phyloP scores from a whole-genome alignment of 2,888 invertebrate genomes.

The Agrenia bidenticulata region DNA sequence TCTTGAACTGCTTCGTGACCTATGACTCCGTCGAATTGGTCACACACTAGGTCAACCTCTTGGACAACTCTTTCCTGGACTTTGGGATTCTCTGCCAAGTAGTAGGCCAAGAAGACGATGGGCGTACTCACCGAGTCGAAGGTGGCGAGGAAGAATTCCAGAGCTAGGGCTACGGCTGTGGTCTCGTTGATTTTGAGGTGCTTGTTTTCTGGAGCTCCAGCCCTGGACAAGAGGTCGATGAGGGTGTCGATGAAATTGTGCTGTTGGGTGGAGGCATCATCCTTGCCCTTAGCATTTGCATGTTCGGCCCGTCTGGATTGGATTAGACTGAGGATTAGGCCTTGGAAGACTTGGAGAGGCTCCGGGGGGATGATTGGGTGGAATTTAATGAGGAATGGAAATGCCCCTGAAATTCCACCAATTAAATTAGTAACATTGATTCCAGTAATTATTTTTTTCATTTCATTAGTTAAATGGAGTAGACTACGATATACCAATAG shows the following conservation, averaged over 20 bases:
- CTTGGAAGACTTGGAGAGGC: conserved; percentile 4
- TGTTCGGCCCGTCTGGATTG: neutral
- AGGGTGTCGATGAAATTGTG: conserved; percentile 13
- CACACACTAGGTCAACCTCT: conserved; percentile 15
- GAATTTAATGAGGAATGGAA: conserved; percentile 24
- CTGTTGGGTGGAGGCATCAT: neutral
- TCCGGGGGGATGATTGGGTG: conserved; percentile 20
- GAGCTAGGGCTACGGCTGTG: conserved; percentile 13
- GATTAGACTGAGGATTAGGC: neutral
- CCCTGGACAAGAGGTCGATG: conserved; percentile 6
- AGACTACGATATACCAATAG: no score
- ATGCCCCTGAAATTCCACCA: conserved; percentile 11
- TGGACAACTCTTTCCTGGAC: conserved; percentile 16
- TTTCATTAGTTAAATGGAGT: no score
- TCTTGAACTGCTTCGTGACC: conserved; percentile 24
- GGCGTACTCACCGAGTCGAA: conserved; percentile 25
- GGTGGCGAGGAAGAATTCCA: conserved; percentile 26
- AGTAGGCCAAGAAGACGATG: conserved; percentile 22
- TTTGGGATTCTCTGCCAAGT: conserved; percentile 15
- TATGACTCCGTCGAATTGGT: conserved; percentile 15
- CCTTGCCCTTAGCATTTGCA: neutral
- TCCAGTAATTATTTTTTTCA: no score
- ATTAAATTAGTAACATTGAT: no score
- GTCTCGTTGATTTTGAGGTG: conserved; percentile 11
- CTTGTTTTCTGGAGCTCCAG: conserved; percentile 15